Base-by-base conservation (phyloP, 2,113 vertebrate species). In the Halichoerus grypus region DNA sequence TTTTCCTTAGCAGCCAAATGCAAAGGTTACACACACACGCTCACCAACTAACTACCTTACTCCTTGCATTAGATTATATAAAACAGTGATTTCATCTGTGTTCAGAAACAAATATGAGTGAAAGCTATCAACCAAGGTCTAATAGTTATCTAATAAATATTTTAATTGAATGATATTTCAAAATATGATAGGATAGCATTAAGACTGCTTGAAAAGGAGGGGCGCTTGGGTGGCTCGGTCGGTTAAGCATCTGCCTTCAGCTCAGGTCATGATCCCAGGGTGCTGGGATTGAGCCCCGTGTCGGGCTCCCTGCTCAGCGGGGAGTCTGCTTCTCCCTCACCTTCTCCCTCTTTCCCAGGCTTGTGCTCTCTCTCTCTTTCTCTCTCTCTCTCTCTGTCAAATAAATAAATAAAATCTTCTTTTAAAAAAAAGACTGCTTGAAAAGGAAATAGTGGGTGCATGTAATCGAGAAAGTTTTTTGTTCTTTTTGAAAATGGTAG, bases 51-150 rank as follows among this genome's bases (percentile, higher is more conserved):
- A 69, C 71, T 53, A 57, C 13, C 71, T 79, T 93, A 90, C 31
- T 28, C 69, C 16, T 33, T 76, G 42, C 9, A n/a, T 90, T 55
- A 36, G n/a, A 49, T 94, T 83, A 74, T 82, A 71, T 81, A 71
- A 91, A 89, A 84, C 14, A 96, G 86, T 90, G 6, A 55, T 93
- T 98, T 96, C 57, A 93, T 96, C 88, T 98, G 92, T 96, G 67
- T 72, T 83, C 46, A 93, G 63, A 97, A 98, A 97, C 33, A 98
- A 79, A 96, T 97, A 96, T 83, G 42, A 85, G 65, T 53, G 61
- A 87, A 96, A 97, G 55, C 21, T 76, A 79, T 33, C 84, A 97
- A 96, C 85, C n/a, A 98, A 97, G 96, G 21, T 79, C 81, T 95
- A 94, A 55, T 15, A 67, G 63, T 87, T 89, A 88, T 49, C 65